phyloP scores from a whole-genome alignment of 2,113 vertebrate genomes.

The Chunga burmeisteri region DNA sequence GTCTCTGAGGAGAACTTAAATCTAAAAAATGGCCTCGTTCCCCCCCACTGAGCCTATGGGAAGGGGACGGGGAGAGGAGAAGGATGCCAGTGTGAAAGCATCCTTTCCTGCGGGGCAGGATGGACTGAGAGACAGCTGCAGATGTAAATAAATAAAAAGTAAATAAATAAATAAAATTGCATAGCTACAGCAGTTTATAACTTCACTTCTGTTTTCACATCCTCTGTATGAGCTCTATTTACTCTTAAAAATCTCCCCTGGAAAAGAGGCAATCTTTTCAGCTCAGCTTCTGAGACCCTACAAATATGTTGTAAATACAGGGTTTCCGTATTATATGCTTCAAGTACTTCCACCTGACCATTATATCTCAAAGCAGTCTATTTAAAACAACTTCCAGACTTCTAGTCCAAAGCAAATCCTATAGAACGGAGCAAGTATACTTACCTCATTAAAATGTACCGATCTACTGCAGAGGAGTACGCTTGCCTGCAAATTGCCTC shows the following conservation, averaged over 20 bases:
- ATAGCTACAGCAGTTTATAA: not conserved
- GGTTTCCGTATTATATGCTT: not conserved
- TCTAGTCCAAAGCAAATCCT: conserved; percentile 48
- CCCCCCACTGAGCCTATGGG: not conserved
- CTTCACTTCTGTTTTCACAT: not conserved
- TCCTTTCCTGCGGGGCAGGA: not conserved
- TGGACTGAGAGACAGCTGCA: not conserved
- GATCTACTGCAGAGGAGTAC: conserved; percentile 66
- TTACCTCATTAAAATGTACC: conserved; percentile 66
- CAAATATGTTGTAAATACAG: not conserved
- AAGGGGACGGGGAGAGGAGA: not conserved
- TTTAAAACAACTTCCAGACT: conserved; percentile 36
- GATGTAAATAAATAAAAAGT: not conserved
- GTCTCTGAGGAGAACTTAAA: not conserved
- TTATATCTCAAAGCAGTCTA: conserved; percentile 25
- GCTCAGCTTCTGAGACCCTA: not conserved
- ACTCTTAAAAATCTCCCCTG: not conserved
- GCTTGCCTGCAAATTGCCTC: conserved; percentile 70
- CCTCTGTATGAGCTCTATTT: not conserved
- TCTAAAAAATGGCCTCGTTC: not conserved
- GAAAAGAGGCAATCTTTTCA: not conserved
- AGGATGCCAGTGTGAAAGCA: not conserved
- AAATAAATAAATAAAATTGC: not conserved
- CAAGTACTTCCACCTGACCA: conserved; percentile 38
- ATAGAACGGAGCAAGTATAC: conserved; percentile 39